A percentile compares a stretch with the other conserved stretches of the same genome.
Conservation (phyloP, 2,113 vertebrate species). For the Anser brachyrhynchus region DNA sequence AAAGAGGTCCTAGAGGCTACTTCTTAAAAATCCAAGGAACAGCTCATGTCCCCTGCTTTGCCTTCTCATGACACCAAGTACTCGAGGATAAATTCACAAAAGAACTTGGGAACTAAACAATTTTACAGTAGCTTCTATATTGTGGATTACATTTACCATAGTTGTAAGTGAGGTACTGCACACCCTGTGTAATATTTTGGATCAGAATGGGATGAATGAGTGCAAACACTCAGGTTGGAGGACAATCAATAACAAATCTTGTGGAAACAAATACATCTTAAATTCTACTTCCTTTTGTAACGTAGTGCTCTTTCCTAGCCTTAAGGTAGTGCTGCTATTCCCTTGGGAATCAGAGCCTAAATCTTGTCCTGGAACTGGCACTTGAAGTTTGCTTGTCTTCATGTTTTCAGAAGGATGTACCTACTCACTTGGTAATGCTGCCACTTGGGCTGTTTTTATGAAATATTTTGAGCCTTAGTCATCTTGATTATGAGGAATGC, state of each 20-base stretch:
- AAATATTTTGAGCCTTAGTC: not conserved
- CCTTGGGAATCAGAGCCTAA: not conserved
- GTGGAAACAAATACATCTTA: not conserved
- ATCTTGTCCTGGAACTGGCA: not conserved
- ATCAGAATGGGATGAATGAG: not conserved
- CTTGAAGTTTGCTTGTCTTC: not conserved
- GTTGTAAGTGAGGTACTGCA: not conserved
- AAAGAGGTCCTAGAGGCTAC: not conserved
- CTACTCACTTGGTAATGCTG: not conserved
- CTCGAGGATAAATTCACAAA: not conserved
- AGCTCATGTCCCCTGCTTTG: not conserved
- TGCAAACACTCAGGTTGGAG: not conserved
- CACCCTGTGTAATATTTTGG: fast-evolving
- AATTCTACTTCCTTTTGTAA: not conserved
- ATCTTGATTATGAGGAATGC: not conserved
- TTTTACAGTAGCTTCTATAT: not conserved
- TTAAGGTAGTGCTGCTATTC: not conserved
- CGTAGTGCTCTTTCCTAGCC: not conserved
- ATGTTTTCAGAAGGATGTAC: not conserved
- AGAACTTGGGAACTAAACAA: fast-evolving
- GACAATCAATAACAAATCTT: not conserved
- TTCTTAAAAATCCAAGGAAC: not conserved
- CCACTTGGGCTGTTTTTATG: not conserved
- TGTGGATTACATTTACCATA: not conserved
- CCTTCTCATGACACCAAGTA: not conserved